Percentiles rank a stretch among this genome's conserved stretches.
phyloP scores from a whole-genome alignment of 2,888 invertebrate genomes.

The Dynastes maya region DNA sequence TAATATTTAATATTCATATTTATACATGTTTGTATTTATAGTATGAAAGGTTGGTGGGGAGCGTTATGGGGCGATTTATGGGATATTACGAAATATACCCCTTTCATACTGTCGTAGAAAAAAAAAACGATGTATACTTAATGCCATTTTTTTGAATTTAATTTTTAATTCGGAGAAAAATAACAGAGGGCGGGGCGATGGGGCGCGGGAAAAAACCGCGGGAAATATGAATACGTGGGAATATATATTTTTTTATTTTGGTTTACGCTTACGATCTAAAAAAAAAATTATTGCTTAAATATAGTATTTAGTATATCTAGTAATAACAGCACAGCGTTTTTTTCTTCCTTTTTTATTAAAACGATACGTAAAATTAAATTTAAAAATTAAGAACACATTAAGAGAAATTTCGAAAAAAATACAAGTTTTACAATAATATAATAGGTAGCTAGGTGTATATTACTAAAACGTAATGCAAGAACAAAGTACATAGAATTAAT shows the following conservation, averaged over 20 bases:
- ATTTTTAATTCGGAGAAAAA: background rate
- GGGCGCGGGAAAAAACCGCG: background rate
- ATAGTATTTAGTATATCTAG: background rate
- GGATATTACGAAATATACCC: background rate
- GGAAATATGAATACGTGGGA: background rate
- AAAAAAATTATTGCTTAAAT: slow-evolving; percentile 30
- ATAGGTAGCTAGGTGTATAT: slow-evolving; percentile 13
- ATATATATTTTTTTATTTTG: slow-evolving; percentile 11
- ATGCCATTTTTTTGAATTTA: slow-evolving; percentile 17
- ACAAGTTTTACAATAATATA: slow-evolving; percentile 8
- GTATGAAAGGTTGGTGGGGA: background rate
- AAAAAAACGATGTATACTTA: slow-evolving; percentile 20
- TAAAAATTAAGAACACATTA: slow-evolving; percentile 15
- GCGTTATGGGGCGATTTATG: no score
- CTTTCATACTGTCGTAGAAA: slow-evolving; percentile 6
- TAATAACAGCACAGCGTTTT: slow-evolving; percentile 4
- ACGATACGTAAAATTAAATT: background rate
- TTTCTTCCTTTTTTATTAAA: background rate
- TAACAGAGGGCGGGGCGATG: no score
- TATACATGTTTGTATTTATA: background rate
- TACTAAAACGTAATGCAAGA: slow-evolving; percentile 48
- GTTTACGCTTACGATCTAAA: slow-evolving; percentile 24
- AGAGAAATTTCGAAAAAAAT: slow-evolving; percentile 14
- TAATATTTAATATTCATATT: background rate
- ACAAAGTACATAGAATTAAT: no score